Percentiles rank a stretch among this genome's conserved stretches.
Evolutionary conservation across 2,888 invertebrate genomes (phyloP).

Genomic region (Gibbula magus): DNA sequence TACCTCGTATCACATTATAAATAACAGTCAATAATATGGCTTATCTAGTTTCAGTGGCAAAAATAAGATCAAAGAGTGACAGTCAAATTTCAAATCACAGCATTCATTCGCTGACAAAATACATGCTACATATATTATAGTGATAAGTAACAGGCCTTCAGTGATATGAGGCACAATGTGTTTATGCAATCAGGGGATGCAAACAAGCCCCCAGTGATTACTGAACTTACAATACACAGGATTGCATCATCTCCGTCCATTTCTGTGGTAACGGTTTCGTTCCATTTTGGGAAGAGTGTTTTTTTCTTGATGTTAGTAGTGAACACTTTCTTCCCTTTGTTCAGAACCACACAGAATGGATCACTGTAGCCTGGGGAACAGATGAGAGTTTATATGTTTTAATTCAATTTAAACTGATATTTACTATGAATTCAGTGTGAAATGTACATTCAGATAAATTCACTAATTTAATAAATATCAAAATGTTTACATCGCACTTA

Average conservation of each 20-base stretch:
- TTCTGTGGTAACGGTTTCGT: conserved; percentile 78
- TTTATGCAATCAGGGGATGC: too few species aligned
- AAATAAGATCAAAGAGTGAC: too few species aligned
- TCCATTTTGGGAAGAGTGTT: conserved; percentile 78
- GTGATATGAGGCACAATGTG: too few species aligned
- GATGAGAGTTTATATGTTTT: not conserved
- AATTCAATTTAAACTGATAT: not conserved
- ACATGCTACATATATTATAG: too few species aligned
- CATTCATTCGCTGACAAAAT: too few species aligned
- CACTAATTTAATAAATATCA: not conserved
- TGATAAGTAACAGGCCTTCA: too few species aligned
- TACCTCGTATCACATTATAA: too few species aligned
- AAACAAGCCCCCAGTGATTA: too few species aligned
- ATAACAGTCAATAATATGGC: too few species aligned
- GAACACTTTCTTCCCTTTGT: conserved; percentile 77
- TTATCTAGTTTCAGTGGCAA: too few species aligned
- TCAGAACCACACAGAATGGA: conserved; percentile 77
- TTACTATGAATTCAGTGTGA: not conserved
- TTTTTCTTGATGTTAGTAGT: conserved; percentile 78
- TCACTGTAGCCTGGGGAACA: conserved; percentile 77
- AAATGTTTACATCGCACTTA: conserved; percentile 40
- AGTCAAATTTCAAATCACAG: too few species aligned
- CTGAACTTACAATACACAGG: conserved; percentile 76
- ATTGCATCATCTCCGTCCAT: conserved; percentile 75
- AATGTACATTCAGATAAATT: not conserved